A percentile compares a stretch with the other conserved stretches of the same genome.
Evolutionary conservation across 2,888 invertebrate species (phyloP).

Genomic region (Chloroclysta siterata): DNA sequence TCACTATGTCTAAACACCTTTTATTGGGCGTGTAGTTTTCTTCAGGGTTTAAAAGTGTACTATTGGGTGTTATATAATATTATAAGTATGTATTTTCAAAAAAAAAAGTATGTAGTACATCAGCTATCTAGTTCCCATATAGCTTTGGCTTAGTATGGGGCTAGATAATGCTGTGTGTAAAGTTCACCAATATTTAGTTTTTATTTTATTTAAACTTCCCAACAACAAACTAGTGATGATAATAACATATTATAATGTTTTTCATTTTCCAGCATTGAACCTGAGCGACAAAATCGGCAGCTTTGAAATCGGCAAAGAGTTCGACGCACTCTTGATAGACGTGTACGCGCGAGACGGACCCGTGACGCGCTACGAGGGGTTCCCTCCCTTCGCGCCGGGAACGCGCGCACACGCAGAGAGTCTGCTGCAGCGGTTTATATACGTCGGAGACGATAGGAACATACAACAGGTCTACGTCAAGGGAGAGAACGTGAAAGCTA

Average conservation of each 20-base stretch:
- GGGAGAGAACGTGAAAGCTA: conserved; percentile 77
- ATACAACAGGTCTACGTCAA: conserved; percentile 90
- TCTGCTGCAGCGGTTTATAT: conserved; percentile 90
- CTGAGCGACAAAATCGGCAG: conserved; percentile 91
- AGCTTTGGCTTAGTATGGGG: too few species aligned
- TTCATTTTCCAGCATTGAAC: conserved; percentile 86
- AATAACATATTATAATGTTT: background rate
- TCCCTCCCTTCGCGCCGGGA: conserved; percentile 41
- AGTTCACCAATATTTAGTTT: too few species aligned
- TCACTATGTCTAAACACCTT: too few species aligned
- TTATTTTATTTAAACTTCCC: too few species aligned
- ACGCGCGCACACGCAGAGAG: conserved; percentile 80
- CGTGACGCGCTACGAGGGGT: conserved; percentile 76
- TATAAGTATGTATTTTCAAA: too few species aligned
- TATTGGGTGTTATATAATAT: too few species aligned
- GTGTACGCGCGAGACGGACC: conserved; percentile 79
- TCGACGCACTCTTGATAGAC: conserved; percentile 93
- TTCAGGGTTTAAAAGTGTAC: too few species aligned
- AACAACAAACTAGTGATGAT: too few species aligned
- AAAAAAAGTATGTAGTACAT: too few species aligned
- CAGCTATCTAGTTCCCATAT: too few species aligned
- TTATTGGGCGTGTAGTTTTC: too few species aligned
- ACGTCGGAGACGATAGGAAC: conserved; percentile 93
- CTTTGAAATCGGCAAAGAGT: conserved; percentile 92
- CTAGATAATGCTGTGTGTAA: too few species aligned